phyloP scores from a whole-genome alignment of 2,888 invertebrate genomes.

The Eulithis testata region DNA sequence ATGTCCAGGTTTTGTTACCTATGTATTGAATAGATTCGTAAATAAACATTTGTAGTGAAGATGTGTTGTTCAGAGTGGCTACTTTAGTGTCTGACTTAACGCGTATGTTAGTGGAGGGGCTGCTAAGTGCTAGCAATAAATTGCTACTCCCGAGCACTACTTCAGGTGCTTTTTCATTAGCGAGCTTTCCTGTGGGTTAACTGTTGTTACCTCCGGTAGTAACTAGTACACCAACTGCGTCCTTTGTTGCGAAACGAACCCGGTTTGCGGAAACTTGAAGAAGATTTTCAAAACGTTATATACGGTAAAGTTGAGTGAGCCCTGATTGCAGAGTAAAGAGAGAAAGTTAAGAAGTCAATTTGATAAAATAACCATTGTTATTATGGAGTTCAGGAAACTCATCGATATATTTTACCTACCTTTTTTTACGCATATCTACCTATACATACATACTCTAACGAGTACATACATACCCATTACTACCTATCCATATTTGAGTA shows the following conservation, averaged over 20 bases:
- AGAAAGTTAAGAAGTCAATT: conserved; percentile 17
- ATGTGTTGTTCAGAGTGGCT: conserved; percentile 40
- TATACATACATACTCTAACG: too few relatives aligned
- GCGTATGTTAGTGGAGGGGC: conserved; percentile 60
- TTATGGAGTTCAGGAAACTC: too few relatives aligned
- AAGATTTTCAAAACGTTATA: conserved; percentile 33
- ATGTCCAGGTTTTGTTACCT: conserved; percentile 12
- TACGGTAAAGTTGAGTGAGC: conserved; percentile 29
- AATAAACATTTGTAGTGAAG: conserved; percentile 29
- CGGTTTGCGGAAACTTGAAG: conserved; percentile 25
- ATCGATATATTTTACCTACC: too few relatives aligned
- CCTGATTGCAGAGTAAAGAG: conserved; percentile 22
- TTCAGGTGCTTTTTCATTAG: conserved; percentile 74
- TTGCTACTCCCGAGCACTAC: conserved; percentile 63
- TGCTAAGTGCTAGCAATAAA: conserved; percentile 77
- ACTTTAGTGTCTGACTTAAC: conserved; percentile 49
- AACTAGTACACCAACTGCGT: conserved; percentile 24
- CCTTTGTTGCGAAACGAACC: conserved; percentile 21
- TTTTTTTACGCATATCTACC: too few relatives aligned
- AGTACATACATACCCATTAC: too few relatives aligned
- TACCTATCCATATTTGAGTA: too few relatives aligned
- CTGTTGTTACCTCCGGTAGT: conserved; percentile 35
- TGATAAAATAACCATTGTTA: conserved; percentile 22
- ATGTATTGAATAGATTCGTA: conserved; percentile 24
- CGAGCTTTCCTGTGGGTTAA: conserved; percentile 56